Evolutionary conservation across 2,113 vertebrate species (phyloP).

Genomic region (Manacus vitellinus): DNA sequence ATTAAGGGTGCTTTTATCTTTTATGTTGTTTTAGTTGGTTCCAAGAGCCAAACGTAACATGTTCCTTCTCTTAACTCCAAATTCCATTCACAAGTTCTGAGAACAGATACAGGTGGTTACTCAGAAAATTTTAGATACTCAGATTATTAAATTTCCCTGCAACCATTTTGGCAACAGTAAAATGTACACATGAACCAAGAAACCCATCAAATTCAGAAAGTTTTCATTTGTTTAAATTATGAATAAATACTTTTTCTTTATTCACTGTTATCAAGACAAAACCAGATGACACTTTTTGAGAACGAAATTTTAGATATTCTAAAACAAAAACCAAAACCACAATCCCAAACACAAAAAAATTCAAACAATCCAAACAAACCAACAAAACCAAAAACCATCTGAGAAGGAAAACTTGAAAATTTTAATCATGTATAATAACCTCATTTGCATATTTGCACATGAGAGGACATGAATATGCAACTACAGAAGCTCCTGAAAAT

Average conservation of each 20-base stretch:
- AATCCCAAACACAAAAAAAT: neutral
- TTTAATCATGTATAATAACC: neutral
- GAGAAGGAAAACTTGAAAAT: neutral
- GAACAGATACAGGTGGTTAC: neutral
- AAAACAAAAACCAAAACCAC: neutral
- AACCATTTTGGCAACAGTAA: neutral
- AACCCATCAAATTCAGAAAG: neutral
- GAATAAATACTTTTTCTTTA: neutral
- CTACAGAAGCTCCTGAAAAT: neutral
- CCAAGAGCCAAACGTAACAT: neutral
- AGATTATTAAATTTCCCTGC: neutral
- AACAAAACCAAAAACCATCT: neutral
- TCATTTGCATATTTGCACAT: neutral
- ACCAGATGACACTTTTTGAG: neutral
- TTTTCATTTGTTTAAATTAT: neutral
- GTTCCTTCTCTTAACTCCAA: neutral
- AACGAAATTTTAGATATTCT: neutral
- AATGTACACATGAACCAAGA: neutral
- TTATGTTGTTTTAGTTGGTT: neutral
- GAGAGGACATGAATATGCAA: constrained; percentile 28
- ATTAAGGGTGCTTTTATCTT: neutral
- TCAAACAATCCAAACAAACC: neutral
- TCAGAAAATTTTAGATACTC: neutral
- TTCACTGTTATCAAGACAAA: neutral
- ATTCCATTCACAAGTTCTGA: neutral